phyloP scores from a whole-genome alignment of 1,140 invertebrate genomes.

The Drosophila dunni region DNA sequence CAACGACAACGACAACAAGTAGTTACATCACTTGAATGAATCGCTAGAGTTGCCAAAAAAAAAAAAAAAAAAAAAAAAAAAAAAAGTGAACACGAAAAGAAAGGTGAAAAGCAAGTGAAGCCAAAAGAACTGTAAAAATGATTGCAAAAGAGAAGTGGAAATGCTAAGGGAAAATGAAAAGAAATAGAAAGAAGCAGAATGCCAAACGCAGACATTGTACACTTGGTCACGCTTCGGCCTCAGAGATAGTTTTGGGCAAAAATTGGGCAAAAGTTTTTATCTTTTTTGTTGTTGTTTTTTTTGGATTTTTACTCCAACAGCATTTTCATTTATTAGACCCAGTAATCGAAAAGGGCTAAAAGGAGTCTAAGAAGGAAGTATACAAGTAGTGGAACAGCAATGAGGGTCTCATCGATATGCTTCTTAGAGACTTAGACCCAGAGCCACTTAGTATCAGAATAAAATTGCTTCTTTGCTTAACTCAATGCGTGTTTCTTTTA shows the following conservation, averaged over 20 bases:
- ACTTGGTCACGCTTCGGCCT: slow-evolving; percentile 45
- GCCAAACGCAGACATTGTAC: slow-evolving; percentile 13
- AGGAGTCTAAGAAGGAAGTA: too few species aligned
- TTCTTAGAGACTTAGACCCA: too few species aligned
- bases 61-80: not conserved
- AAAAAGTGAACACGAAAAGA: not conserved
- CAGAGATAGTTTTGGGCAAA: slow-evolving; percentile 36
- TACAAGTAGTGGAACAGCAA: too few species aligned
- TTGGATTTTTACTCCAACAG: too few species aligned
- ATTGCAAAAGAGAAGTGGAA: slow-evolving; percentile 6
- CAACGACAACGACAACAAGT: slow-evolving; percentile 1
- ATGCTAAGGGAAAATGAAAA: too few species aligned
- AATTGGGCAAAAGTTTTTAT: slow-evolving; percentile 36
- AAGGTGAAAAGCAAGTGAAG: not conserved
- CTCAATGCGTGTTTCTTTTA: too few species aligned
- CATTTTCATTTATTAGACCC: too few species aligned
- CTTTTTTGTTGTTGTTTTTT: slow-evolving; percentile 9
- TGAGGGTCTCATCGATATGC: too few species aligned
- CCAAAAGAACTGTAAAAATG: slow-evolving; percentile 9
- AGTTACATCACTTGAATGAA: slow-evolving; percentile 35
- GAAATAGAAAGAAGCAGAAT: not conserved
- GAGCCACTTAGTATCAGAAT: too few species aligned
- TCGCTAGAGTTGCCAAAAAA: slow-evolving; percentile 22
- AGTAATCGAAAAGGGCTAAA: too few species aligned
- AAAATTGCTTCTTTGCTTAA: too few species aligned